phyloP scores from a whole-genome alignment of 2,113 vertebrate genomes.

The Plectropomus leopardus region DNA sequence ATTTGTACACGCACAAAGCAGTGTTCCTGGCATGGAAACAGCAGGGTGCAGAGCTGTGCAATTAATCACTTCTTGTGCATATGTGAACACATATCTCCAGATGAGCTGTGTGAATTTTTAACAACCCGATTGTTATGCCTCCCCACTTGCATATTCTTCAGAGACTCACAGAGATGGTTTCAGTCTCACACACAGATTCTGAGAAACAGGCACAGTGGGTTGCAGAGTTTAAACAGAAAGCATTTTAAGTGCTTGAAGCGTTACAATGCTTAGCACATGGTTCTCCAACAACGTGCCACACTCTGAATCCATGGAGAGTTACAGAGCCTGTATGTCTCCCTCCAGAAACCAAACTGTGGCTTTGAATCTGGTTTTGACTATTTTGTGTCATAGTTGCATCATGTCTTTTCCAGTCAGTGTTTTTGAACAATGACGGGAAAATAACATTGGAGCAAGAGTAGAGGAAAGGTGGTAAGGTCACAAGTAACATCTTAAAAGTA shows the following conservation, averaged over 20 bases:
- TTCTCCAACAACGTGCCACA: constrained; percentile 40
- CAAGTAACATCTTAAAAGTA: constrained; percentile 19
- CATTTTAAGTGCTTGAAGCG: constrained; percentile 41
- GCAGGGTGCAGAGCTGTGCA: constrained; percentile 38
- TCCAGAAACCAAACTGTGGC: constrained; percentile 32
- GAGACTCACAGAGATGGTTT: constrained; percentile 41
- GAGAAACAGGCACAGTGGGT: constrained; percentile 28
- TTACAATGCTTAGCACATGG: constrained; percentile 32
- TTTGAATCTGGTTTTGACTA: constrained; percentile 21
- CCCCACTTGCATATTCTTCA: constrained; percentile 37
- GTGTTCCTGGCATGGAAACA: constrained; percentile 43
- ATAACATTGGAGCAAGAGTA: background rate
- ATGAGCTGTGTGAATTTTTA: constrained; percentile 43
- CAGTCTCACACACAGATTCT: constrained; percentile 39
- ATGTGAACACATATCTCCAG: constrained; percentile 19
- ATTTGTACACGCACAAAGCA: constrained; percentile 19
- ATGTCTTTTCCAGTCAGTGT: background rate
- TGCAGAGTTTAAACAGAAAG: constrained; percentile 54
- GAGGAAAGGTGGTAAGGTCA: constrained; percentile 12
- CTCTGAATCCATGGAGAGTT: constrained; percentile 43
- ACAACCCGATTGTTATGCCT: constrained; percentile 45
- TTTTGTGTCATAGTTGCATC: constrained; percentile 18
- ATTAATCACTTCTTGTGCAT: constrained; percentile 47
- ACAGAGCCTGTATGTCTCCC: constrained; percentile 13
- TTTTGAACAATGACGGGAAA: constrained; percentile 15